These are phyloP conservation scores for Plusia festucae DNA, from an alignment of 2,888 invertebrate species.

Conservation along the genomic window DNA sequence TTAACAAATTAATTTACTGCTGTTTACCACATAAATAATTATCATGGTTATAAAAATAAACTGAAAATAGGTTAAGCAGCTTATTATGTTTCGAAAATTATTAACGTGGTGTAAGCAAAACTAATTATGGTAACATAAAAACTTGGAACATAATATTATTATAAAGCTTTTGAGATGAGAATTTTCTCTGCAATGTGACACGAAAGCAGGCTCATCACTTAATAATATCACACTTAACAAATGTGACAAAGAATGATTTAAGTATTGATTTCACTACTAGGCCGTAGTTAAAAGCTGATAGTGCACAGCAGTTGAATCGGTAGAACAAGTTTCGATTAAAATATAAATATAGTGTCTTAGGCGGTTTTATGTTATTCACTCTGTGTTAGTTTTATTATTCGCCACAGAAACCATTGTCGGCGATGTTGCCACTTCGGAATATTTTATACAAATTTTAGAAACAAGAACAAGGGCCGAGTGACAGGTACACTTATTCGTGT, in stretches of 20 bases:
- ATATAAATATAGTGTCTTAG: conserved; percentile 67
- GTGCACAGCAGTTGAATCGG: conserved; percentile 49
- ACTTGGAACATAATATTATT: not conserved
- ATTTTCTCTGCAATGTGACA: no score
- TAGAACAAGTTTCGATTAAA: conserved; percentile 60
- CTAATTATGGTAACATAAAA: not conserved
- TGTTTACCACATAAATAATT: not conserved
- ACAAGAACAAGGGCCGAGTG: conserved; percentile 86
- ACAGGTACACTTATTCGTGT: conserved; percentile 87
- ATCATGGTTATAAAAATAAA: not conserved
- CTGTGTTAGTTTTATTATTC: conserved; percentile 75
- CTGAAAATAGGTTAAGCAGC: conserved; percentile 1
- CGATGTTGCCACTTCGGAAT: conserved; percentile 82
- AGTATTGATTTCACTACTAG: not conserved
- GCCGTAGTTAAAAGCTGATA: not conserved
- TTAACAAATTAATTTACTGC: not conserved
- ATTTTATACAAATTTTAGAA: conserved; percentile 89
- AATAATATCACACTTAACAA: not conserved
- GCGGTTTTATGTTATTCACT: conserved; percentile 68
- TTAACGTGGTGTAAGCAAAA: not conserved
- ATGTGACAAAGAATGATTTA: not conserved
- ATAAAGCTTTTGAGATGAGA: no score
- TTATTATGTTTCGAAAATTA: not conserved
- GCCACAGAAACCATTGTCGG: conserved; percentile 78
- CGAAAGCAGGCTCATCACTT: no score